phyloP scores from a whole-genome alignment of 2,113 vertebrate species.

The Psilopsiagon aurifrons region DNA sequence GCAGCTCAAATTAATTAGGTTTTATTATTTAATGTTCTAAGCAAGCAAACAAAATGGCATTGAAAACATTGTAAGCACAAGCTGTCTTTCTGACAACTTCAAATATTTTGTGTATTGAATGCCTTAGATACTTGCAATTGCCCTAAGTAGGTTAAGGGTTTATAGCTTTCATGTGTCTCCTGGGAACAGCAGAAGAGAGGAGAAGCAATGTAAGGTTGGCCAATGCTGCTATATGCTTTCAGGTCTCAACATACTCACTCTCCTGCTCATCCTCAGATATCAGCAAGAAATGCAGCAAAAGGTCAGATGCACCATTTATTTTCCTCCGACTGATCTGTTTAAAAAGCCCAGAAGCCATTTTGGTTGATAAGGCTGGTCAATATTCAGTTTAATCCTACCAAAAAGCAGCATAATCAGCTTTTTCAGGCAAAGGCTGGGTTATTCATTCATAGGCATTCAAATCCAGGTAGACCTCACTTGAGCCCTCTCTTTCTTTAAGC shows the following conservation, averaged over 20 bases:
- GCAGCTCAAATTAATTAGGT: background rate
- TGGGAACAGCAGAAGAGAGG: background rate
- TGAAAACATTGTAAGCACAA: background rate
- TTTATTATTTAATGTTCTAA: background rate
- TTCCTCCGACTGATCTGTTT: background rate
- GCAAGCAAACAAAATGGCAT: background rate
- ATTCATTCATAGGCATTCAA: accelerated
- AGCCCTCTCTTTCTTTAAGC: background rate
- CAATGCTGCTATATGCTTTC: background rate
- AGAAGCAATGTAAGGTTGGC: background rate
- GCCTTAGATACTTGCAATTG: background rate
- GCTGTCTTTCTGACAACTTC: background rate
- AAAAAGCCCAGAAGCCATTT: background rate
- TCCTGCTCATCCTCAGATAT: background rate
- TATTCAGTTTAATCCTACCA: background rate
- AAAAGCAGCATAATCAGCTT: background rate
- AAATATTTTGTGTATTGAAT: background rate
- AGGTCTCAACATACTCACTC: background rate
- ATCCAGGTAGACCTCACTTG: background rate
- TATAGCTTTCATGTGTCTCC: background rate
- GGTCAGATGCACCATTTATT: background rate
- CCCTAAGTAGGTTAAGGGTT: background rate
- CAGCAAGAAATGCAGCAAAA: background rate
- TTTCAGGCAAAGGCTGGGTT: background rate
- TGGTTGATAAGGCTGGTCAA: background rate